These are phyloP conservation scores for Gobio occitaniae DNA, from an alignment of 2,797 vertebrate species.

Conservation along the genomic window DNA sequence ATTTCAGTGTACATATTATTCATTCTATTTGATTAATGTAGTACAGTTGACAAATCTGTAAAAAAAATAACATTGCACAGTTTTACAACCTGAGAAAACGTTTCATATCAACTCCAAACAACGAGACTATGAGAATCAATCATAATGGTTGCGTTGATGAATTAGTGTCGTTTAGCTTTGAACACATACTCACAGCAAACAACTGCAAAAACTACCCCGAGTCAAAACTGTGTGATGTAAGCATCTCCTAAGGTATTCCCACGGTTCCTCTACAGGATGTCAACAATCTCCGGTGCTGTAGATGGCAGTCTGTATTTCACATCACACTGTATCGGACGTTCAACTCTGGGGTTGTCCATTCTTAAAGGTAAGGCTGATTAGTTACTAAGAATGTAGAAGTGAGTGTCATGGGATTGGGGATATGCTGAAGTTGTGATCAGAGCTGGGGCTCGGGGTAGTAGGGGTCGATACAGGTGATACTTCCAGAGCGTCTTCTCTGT, in stretches of 20 bases:
- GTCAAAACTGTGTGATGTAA: neutral
- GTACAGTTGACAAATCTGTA: neutral
- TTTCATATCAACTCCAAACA: neutral
- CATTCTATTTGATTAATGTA: neutral
- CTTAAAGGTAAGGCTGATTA: neutral
- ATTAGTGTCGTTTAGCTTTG: constrained; percentile 11
- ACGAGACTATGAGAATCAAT: neutral
- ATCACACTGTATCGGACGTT: neutral
- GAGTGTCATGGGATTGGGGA: constrained; percentile 48
- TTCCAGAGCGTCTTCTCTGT: constrained; percentile 75
- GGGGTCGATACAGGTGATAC: constrained; percentile 69
- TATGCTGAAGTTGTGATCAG: constrained; percentile 50
- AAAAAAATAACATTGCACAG: constrained; percentile 1
- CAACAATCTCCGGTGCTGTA: neutral
- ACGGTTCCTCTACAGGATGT: neutral
- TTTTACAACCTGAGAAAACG: constrained; percentile 9
- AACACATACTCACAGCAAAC: neutral
- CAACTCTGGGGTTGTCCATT: neutral
- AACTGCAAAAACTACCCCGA: neutral
- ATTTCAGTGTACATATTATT: constrained; percentile 10
- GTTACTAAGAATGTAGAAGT: neutral
- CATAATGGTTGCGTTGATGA: neutral
- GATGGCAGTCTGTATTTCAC: neutral
- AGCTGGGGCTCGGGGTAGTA: constrained; percentile 56
- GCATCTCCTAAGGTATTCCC: neutral